Evolutionary conservation across 2,797 vertebrate species (phyloP).

Genomic region (Mus caroli): DNA sequence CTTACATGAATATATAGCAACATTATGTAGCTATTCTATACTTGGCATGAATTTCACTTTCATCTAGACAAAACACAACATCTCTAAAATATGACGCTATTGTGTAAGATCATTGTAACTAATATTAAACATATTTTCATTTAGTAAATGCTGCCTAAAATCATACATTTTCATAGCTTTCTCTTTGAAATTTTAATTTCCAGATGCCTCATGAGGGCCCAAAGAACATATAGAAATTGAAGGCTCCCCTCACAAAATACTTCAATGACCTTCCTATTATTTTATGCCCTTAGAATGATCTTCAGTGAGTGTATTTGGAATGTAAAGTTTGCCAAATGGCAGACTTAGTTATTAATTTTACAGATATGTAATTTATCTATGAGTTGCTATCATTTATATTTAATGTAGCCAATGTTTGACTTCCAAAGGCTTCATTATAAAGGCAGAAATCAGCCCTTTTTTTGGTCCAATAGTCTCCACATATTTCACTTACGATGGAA

Average conservation of each 20-base stretch:
- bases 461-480: neutral
- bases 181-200: neutral
- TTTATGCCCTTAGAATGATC: neutral
- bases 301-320: slow-evolving; percentile 35
- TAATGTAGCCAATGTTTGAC: slow-evolving; percentile 66
- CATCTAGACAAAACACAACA: neutral
- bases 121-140: slow-evolving; percentile 11
- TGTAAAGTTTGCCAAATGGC: neutral
- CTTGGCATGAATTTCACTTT: neutral
- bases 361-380: neutral
- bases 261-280: neutral
- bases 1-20: neutral
- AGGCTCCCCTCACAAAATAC: neutral
- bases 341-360: slow-evolving; percentile 56
- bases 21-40: neutral
- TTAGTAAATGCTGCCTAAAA: slow-evolving; percentile 7
- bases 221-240: slow-evolving; percentile 1
- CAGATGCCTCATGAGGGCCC: neutral
- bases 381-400: slow-evolving; percentile 72
- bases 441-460: neutral
- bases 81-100: slow-evolving; percentile 29
- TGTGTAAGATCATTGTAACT: neutral
- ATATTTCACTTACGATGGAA: neutral
- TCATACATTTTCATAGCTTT: neutral
- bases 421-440: slow-evolving; percentile 51